Conservation (phyloP, 1,140 invertebrate genomes). For the Pseudobourletiella spinata region DNA sequence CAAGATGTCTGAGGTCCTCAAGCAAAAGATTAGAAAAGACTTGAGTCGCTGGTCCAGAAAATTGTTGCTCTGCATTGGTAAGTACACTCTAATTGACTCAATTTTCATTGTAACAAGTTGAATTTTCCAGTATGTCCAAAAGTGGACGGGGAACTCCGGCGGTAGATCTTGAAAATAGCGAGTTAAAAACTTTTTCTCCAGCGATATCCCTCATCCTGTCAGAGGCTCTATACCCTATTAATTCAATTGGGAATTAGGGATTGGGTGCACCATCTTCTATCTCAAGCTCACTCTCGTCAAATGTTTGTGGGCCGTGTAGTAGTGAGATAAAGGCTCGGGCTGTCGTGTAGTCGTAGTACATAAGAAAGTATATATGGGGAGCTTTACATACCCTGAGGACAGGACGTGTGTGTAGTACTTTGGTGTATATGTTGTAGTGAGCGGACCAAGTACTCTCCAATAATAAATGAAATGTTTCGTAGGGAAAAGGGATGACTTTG, state of each 20-base stretch:
- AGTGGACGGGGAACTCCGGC: neutral
- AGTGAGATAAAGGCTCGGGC: too few species aligned
- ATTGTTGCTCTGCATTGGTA: constrained; percentile 32
- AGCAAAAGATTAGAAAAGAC: constrained; percentile 28
- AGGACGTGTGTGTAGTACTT: too few species aligned
- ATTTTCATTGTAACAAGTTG: neutral
- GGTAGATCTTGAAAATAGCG: neutral
- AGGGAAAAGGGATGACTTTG: too few species aligned
- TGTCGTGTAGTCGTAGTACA: too few species aligned
- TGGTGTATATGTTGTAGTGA: too few species aligned
- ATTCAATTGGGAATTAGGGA: neutral
- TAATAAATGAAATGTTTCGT: too few species aligned
- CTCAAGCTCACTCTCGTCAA: neutral
- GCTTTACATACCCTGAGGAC: too few species aligned
- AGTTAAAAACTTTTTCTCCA: neutral
- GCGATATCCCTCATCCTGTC: constrained; percentile 2
- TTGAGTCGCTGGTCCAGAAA: constrained; percentile 35
- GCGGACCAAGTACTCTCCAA: too few species aligned
- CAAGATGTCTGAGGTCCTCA: constrained; percentile 30
- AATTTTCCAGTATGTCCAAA: neutral
- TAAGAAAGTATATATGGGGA: too few species aligned
- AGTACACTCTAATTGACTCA: constrained; percentile 19
- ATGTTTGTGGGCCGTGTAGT: neutral
- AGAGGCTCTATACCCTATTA: neutral
- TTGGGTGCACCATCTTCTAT: neutral